Evolutionary conservation across 37 sponge, comb jelly and placozoan genomes (phyloP).

Genomic region (Ianthella basta): DNA sequence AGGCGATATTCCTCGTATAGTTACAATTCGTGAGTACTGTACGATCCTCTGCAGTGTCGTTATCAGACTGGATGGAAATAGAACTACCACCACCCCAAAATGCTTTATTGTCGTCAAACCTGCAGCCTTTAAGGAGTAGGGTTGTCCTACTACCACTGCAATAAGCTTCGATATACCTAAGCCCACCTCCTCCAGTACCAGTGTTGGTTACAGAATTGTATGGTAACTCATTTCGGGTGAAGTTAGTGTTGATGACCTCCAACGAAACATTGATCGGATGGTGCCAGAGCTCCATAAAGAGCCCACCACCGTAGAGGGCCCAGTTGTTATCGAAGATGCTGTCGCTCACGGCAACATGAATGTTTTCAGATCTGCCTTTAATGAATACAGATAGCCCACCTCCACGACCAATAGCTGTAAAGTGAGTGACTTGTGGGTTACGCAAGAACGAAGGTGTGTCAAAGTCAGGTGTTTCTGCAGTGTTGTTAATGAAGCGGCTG

Average conservation of each 20-base stretch:
- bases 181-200: conserved; percentile 16
- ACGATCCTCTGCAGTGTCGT: no score
- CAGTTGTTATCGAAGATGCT: conserved; percentile 5
- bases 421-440: neutral
- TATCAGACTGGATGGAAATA: no score
- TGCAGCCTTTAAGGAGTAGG: neutral
- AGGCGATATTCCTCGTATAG: no score
- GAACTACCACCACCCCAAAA: conserved; percentile 16
- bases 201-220: conserved; percentile 8
- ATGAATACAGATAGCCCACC: conserved; percentile 14
- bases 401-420: conserved; percentile 22
- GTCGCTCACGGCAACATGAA: neutral
- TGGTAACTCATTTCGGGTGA: neutral
- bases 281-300: conserved; percentile 5
- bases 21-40: no score
- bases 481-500: neutral
- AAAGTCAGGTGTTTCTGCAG: conserved; percentile 31
- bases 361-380: conserved; percentile 10
- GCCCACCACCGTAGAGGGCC: conserved; percentile 8
- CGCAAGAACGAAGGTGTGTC: neutral
- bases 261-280: conserved; percentile 3
- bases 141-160: neutral
- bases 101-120: neutral
- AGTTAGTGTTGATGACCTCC: neutral
- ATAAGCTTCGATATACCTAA: neutral